phyloP scores from a whole-genome alignment of 2,113 vertebrate species.

The Quiscalus mexicanus region DNA sequence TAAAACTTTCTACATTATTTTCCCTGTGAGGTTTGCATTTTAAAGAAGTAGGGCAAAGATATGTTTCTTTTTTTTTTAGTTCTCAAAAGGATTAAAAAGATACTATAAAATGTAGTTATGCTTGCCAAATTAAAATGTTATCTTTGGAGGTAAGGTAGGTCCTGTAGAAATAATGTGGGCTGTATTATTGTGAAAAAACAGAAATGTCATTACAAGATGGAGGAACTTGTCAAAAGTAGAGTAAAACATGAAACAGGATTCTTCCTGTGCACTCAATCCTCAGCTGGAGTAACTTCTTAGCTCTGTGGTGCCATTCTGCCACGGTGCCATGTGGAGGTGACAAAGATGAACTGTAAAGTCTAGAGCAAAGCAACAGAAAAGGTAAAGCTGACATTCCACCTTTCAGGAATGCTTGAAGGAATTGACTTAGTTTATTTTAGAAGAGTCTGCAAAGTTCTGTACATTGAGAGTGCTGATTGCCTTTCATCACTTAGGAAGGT shows the following conservation, averaged over 20 bases:
- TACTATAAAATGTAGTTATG: neutral
- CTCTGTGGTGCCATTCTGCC: neutral
- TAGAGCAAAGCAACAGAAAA: neutral
- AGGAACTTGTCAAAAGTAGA: neutral
- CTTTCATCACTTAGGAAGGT: neutral
- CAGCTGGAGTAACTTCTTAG: neutral
- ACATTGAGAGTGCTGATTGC: neutral
- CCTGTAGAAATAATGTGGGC: neutral
- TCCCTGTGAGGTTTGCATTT: neutral
- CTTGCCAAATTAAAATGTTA: neutral
- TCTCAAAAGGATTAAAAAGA: neutral
- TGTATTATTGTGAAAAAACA: neutral
- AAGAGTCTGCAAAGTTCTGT: neutral
- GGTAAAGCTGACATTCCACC: neutral
- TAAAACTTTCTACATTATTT: neutral
- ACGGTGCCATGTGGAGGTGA: neutral
- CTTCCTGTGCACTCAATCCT: neutral
- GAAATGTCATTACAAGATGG: neutral
- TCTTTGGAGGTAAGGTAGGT: neutral
- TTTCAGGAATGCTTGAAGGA: neutral
- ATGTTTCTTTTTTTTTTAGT: neutral
- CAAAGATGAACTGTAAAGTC: neutral
- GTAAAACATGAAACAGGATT: neutral
- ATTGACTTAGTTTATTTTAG: neutral
- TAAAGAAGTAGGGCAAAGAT: neutral